Conservation (phyloP, 2,888 invertebrate genomes). For the Cosmia pyralina region DNA sequence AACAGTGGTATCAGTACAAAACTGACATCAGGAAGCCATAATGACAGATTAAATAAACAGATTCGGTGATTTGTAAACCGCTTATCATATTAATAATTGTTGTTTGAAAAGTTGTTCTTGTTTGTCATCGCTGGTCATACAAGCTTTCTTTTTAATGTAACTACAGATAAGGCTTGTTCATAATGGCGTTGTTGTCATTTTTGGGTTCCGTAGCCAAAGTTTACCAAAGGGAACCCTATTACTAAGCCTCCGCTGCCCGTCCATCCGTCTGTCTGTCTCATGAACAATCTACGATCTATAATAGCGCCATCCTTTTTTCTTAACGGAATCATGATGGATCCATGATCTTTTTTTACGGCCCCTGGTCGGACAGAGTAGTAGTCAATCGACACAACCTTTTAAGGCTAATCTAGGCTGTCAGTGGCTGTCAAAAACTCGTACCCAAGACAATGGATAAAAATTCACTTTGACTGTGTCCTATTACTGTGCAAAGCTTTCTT, state of each 20-base stretch:
- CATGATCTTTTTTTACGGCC: no score
- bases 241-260: no score
- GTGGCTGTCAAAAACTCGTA: background rate
- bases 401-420: background rate
- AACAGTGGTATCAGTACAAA: constrained; percentile 17
- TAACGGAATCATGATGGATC: no score
- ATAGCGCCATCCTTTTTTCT: no score
- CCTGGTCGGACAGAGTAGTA: background rate
- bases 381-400: background rate
- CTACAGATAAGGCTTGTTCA: background rate
- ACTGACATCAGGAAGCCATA: constrained; percentile 10
- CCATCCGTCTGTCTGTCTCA: no score
- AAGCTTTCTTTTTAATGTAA: constrained; percentile 54
- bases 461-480: background rate
- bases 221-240: no score
- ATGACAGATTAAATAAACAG: constrained; percentile 42
- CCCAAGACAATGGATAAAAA: background rate
- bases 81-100: constrained; percentile 31
- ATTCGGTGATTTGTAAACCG: constrained; percentile 49
- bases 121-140: constrained; percentile 38
- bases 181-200: no score
- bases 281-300: no score
- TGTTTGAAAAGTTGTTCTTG: constrained; percentile 51
- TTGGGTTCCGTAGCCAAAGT: no score
- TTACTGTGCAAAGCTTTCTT: background rate